Base-by-base conservation (phyloP, 2,113 vertebrate genomes). In the Takifugu bimaculatus region DNA sequence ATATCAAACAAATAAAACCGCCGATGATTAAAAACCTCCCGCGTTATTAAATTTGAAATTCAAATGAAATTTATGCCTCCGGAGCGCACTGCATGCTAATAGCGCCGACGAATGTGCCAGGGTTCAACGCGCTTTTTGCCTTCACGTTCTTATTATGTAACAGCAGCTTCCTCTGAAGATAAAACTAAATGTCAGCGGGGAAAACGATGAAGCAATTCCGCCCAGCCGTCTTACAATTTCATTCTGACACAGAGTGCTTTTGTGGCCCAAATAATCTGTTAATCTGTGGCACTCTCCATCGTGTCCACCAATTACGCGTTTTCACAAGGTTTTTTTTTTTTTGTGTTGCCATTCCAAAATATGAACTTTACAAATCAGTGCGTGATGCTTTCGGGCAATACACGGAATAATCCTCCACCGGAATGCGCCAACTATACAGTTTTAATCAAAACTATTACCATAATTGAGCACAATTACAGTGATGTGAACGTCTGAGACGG, bases 11-110 rank as follows among this genome's bases (percentile, higher is more conserved):
- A 98, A 96, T 98, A 99, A 98, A 97, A 99, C 91, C 91, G 93
- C 89, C 90, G 93, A 96, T 98, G 95, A 99, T 98, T 98, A 97
- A 99, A 98, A 97, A 98, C 95, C 95, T 96, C 96, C 95, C 91
- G 94, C 93, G 95, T 98, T 98, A 97, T 99, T 99, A 99, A 97
- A 97, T 99, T 97, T 98, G 94, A 99, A 98, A 98, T 98, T 99
- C 96, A 97, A 98, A 98, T 98, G 93, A 98, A 97, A 98, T 96
- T 92, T 95, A 96, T 96, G 95, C 93, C 89, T 91, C 88, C 85
- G 88, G 90, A 93, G 91, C 93, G 88, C 87, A 84, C 89, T 91
- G 95, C 94, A 96, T 97, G 93, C 88, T 94, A 96, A 98, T 95
- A 87, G 89, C 84, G 79, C 88, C 82, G 86, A 70, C 68, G 13